Percentiles rank a stretch among this genome's conserved stretches.
Conservation (phyloP, 2,113 vertebrate genomes). For the Onychorhynchus coronatus region DNA sequence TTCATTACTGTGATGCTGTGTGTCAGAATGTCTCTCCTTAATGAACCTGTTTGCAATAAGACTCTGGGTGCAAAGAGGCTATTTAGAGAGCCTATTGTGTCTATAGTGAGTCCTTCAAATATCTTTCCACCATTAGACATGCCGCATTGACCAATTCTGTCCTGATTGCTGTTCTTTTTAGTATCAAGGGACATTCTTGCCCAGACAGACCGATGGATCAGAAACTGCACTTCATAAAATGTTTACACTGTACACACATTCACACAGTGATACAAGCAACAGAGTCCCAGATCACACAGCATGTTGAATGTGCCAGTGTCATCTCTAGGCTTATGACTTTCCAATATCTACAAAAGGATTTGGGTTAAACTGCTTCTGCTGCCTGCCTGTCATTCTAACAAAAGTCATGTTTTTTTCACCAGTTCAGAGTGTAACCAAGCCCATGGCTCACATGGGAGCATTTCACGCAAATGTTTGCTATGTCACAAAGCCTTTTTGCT, state of each 20-base stretch:
- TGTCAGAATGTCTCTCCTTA: slow-evolving; percentile 86
- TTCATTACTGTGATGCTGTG: slow-evolving; percentile 86
- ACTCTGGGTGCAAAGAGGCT: slow-evolving; percentile 85
- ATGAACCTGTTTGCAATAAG: slow-evolving; percentile 88
- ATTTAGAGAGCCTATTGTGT: slow-evolving; percentile 87
- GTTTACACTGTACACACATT: slow-evolving; percentile 80
- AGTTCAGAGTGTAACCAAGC: slow-evolving; percentile 17
- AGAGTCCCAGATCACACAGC: slow-evolving; percentile 73
- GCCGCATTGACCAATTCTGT: slow-evolving; percentile 86
- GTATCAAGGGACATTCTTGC: slow-evolving; percentile 81
- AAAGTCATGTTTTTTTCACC: slow-evolving; percentile 44
- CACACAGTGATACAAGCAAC: slow-evolving; percentile 66
- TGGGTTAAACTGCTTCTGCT: slow-evolving; percentile 70
- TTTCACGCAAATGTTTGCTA: slow-evolving; percentile 58
- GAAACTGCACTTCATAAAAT: slow-evolving; percentile 86
- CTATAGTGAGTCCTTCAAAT: slow-evolving; percentile 84
- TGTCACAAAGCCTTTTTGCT: slow-evolving; percentile 57
- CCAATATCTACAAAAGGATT: slow-evolving; percentile 75
- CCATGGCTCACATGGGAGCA: slow-evolving; percentile 55
- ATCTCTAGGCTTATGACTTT: slow-evolving; percentile 75
- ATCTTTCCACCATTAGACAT: slow-evolving; percentile 87
- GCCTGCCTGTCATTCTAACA: slow-evolving; percentile 68
- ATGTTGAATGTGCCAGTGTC: slow-evolving; percentile 73
- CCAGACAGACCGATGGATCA: slow-evolving; percentile 86
- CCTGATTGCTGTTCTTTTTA: slow-evolving; percentile 85